Evolutionary conservation across 2,888 invertebrate species (phyloP).

Genomic region (Clivina fossor): DNA sequence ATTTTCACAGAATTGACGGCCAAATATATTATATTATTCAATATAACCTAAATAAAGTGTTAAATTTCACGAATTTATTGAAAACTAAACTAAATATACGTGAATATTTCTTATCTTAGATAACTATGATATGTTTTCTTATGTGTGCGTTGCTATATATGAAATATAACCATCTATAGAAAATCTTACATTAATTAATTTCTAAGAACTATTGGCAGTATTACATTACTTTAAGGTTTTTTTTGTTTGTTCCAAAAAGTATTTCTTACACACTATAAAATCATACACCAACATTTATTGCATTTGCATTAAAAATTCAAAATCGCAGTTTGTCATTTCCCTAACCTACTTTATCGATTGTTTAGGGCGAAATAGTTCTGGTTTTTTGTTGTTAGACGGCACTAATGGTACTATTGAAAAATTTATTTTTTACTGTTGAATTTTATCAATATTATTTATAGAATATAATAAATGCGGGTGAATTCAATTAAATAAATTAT

Average conservation of each 20-base stretch:
- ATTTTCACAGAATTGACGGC: too few species aligned
- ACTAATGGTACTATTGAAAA: conserved; percentile 7
- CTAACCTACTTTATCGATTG: conserved; percentile 19
- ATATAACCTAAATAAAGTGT: too few species aligned
- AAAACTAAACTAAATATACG: too few species aligned
- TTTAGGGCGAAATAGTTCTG: too few species aligned
- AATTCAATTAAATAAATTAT: not conserved
- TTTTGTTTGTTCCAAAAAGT: conserved; percentile 12
- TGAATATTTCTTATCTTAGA: too few species aligned
- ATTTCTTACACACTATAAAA: conserved; percentile 20
- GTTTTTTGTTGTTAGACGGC: conserved; percentile 13
- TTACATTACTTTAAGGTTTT: conserved; percentile 16
- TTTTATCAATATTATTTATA: too few species aligned
- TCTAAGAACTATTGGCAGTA: conserved; percentile 38
- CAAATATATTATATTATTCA: too few species aligned
- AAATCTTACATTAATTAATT: conserved; percentile 34
- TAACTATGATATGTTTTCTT: conserved; percentile 10
- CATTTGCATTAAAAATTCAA: not conserved
- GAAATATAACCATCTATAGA: conserved; percentile 23
- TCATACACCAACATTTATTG: conserved; percentile 16
- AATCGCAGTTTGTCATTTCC: conserved; percentile 8
- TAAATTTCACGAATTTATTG: too few species aligned
- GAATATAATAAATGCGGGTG: too few species aligned
- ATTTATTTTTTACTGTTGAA: too few species aligned
- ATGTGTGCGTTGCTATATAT: conserved; percentile 10